These are phyloP conservation scores for Dendrolimus pini DNA, from an alignment of 2,888 invertebrate species.

Conservation along the genomic window DNA sequence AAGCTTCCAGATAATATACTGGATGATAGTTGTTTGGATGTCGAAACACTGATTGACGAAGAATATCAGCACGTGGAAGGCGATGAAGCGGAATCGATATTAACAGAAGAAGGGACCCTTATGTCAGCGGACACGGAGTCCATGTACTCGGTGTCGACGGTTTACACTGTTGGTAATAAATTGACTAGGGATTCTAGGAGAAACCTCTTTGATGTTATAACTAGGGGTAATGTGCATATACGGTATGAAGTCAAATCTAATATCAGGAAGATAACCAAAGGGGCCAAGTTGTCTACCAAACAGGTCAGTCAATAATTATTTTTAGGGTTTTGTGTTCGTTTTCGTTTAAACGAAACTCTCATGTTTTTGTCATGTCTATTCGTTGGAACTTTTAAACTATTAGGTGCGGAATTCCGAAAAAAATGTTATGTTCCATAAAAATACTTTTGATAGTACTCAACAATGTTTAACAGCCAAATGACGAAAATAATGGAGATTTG, in stretches of 20 bases:
- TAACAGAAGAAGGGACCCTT: constrained; percentile 59
- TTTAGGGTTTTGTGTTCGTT: not conserved
- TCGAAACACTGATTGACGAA: constrained; percentile 62
- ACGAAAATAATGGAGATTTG: too few species aligned
- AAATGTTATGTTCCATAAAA: too few species aligned
- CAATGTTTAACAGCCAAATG: too few species aligned
- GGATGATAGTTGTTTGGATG: constrained; percentile 56
- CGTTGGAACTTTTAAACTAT: too few species aligned
- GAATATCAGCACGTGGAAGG: constrained; percentile 67
- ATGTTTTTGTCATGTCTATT: too few species aligned
- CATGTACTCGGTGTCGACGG: constrained; percentile 57
- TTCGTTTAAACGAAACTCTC: not conserved
- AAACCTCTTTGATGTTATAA: constrained; percentile 64
- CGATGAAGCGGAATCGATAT: constrained; percentile 54
- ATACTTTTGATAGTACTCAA: too few species aligned
- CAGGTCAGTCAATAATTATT: constrained; percentile 37
- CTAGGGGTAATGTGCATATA: constrained; percentile 55
- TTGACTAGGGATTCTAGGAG: constrained; percentile 54
- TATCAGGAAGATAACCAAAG: constrained; percentile 63
- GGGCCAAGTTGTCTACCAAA: constrained; percentile 65
- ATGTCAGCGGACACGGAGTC: constrained; percentile 62
- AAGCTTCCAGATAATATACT: constrained; percentile 45
- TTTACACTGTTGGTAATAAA: constrained; percentile 50
- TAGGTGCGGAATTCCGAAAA: too few species aligned
- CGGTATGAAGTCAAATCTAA: constrained; percentile 58